Evolutionary conservation across 2,113 vertebrate species (phyloP).

Genomic region (Galeopterus variegatus): DNA sequence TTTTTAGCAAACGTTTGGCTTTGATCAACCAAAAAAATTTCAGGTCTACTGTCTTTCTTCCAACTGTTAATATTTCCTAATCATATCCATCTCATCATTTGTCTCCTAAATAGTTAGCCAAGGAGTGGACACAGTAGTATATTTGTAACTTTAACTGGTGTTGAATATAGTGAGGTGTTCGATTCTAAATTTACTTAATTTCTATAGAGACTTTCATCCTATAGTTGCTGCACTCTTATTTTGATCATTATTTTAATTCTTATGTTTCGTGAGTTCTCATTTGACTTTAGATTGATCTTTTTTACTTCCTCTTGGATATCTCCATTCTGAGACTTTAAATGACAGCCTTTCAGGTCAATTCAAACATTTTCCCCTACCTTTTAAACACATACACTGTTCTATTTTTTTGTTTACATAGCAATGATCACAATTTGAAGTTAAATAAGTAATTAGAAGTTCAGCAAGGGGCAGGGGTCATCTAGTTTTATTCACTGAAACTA

Average conservation of each 20-base stretch:
- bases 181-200: not conserved
- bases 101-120: not conserved
- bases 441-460: not conserved
- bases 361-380: not conserved
- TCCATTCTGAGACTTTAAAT: slow-evolving; percentile 52
- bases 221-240: not conserved
- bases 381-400: not conserved
- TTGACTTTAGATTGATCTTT: not conserved
- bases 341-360: not conserved
- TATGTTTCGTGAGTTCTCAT: not conserved
- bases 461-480: not conserved
- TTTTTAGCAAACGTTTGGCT: not conserved
- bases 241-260: slow-evolving; percentile 31
- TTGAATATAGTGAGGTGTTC: not conserved
- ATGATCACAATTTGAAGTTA: not conserved
- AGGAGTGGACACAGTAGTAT: not conserved
- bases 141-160: not conserved
- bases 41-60: not conserved
- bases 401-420: not conserved
- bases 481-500: not conserved
- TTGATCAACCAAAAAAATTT: not conserved
- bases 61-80: not conserved
- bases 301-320: not conserved
- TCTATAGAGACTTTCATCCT: not conserved
- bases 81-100: not conserved